These are phyloP conservation scores for Pantherophis guttatus DNA, from an alignment of 2,113 vertebrate species.

Conservation along the genomic window DNA sequence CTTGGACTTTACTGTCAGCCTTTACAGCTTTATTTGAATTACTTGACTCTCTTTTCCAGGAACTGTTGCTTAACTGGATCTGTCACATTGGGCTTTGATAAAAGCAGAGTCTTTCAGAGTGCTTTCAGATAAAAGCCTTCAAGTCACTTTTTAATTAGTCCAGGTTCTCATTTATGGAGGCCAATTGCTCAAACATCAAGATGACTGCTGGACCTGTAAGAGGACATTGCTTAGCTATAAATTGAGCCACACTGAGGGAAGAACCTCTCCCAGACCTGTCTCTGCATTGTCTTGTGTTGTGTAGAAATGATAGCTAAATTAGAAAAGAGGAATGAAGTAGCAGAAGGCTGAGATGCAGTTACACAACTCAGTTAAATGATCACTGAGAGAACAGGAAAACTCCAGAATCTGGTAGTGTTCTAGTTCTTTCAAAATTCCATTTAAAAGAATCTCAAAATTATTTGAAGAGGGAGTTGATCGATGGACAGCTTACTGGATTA, in stretches of 20 bases:
- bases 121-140: not conserved
- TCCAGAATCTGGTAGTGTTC: not conserved
- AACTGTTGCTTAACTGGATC: not conserved
- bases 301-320: not conserved
- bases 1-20: not conserved
- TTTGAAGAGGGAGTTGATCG: not conserved
- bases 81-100: not conserved
- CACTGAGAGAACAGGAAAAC: not conserved
- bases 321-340: not conserved
- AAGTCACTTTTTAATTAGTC: not conserved
- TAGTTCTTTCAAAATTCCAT: not conserved
- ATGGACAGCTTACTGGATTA: not conserved
- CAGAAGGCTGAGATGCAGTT: not conserved
- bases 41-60: not conserved
- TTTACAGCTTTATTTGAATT: not conserved
- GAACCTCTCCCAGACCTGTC: not conserved
- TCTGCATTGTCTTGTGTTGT: not conserved
- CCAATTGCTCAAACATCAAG: not conserved
- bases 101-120: not conserved
- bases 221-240: not conserved
- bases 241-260: not conserved
- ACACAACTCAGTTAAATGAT: not conserved
- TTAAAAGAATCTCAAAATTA: not conserved
- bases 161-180: not conserved
- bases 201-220: not conserved